Evolutionary conservation across 2,113 vertebrate genomes (phyloP).

Genomic region (Tympanuchus pallidicinctus): DNA sequence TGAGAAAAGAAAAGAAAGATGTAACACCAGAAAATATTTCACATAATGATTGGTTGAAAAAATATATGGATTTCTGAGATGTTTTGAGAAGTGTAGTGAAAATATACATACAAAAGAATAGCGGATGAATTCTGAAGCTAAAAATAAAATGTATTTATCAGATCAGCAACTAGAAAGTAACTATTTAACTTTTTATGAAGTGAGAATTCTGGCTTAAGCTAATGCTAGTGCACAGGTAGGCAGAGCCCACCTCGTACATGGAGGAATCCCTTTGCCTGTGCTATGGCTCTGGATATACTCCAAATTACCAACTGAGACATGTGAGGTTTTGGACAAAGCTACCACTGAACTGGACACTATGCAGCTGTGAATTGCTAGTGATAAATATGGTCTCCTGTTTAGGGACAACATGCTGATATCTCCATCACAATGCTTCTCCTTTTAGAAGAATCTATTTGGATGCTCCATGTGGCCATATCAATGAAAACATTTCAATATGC

Average conservation of each 20-base stretch:
- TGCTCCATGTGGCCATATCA: not conserved
- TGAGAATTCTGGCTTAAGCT: not conserved
- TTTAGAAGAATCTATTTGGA: not conserved
- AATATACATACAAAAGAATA: not conserved
- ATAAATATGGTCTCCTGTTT: too few species aligned
- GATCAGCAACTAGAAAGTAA: not conserved
- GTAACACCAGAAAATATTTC: constrained; percentile 37
- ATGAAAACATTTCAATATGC: not conserved
- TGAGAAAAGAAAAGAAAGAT: not conserved
- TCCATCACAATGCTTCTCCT: not conserved
- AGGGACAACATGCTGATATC: not conserved
- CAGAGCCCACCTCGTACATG: accelerated
- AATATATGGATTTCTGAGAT: not conserved
- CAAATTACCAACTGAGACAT: not conserved
- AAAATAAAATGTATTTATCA: not conserved
- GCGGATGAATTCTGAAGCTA: not conserved
- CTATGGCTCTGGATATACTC: not conserved
- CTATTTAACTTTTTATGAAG: not conserved
- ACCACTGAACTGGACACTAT: too few species aligned
- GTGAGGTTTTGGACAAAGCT: not conserved
- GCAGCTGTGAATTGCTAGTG: not conserved
- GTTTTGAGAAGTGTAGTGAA: not conserved
- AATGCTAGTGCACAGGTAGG: accelerated
- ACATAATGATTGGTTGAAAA: not conserved
- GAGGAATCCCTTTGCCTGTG: not conserved